Conservation (phyloP, 2,888 invertebrate genomes). For the Anthophora plumipes region DNA sequence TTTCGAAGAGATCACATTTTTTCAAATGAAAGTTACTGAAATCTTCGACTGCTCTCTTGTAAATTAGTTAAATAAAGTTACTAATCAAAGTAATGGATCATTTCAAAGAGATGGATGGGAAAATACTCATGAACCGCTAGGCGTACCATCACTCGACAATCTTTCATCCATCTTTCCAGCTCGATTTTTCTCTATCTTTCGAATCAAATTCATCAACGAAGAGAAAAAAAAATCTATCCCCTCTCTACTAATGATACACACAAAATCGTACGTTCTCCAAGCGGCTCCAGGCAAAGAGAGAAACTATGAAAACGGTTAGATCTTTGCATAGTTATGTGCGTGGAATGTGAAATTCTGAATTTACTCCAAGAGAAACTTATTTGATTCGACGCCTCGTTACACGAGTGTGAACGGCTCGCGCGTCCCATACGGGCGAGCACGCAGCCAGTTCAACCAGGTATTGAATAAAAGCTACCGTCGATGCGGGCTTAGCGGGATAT, state of each 20-base stretch:
- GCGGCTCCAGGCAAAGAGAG: constrained; percentile 17
- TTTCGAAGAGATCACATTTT: too few species aligned
- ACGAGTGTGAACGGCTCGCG: constrained; percentile 12
- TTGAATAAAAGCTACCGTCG: constrained; percentile 34
- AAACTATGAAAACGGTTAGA: constrained; percentile 34
- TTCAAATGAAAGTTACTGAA: too few species aligned
- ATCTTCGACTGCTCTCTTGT: too few species aligned
- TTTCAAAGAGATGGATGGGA: too few species aligned
- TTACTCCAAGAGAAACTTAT: constrained; percentile 66
- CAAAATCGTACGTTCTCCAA: not conserved
- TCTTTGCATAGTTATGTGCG: constrained; percentile 64
- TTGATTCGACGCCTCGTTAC: constrained; percentile 32
- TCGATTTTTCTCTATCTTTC: too few species aligned
- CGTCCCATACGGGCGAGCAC: constrained; percentile 22
- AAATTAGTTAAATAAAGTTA: too few species aligned
- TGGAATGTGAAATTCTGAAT: constrained; percentile 71
- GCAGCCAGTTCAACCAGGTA: constrained; percentile 33
- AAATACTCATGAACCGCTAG: too few species aligned
- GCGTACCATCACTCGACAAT: not conserved
- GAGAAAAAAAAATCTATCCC: too few species aligned
- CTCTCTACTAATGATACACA: not conserved
- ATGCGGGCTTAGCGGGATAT: constrained; percentile 47
- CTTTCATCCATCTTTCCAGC: not conserved
- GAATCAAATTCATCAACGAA: not conserved
- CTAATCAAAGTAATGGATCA: too few species aligned